Conservation (phyloP, 2,113 vertebrate genomes). For the Neogobius melanostomus region DNA sequence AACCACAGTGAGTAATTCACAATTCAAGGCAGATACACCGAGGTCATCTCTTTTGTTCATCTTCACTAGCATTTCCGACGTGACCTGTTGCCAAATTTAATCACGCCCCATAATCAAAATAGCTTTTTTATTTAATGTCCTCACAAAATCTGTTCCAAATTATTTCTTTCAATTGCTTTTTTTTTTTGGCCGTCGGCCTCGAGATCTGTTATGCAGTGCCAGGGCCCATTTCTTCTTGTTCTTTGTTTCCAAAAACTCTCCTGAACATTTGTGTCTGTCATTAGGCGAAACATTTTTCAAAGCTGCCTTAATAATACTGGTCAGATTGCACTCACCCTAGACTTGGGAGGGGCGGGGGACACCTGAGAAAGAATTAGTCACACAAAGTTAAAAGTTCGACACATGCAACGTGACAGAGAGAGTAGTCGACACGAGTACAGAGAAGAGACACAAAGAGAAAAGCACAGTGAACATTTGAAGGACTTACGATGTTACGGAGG, state of each 20-base stretch:
- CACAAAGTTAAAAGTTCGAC: conserved; percentile 36
- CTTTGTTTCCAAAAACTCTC: background rate
- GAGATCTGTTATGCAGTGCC: too few species aligned
- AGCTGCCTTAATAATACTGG: background rate
- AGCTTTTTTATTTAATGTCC: background rate
- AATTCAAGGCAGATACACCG: background rate
- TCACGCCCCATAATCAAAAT: background rate
- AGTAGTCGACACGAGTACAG: background rate
- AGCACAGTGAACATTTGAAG: background rate
- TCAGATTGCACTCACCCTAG: conserved; percentile 72
- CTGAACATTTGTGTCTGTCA: background rate
- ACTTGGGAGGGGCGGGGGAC: conserved; percentile 79
- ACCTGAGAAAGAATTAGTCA: conserved; percentile 65
- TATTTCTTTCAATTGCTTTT: background rate
- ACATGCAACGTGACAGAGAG: conserved; percentile 13
- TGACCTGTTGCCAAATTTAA: background rate
- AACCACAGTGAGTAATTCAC: background rate
- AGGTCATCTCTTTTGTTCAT: background rate
- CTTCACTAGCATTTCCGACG: background rate
- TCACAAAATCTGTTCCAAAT: too few species aligned
- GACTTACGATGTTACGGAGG: conserved; percentile 96
- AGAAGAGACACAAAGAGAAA: conserved; percentile 1
- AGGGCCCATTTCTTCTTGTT: background rate
- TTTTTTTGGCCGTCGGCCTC: background rate
- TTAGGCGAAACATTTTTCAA: background rate